phyloP scores from a whole-genome alignment of 1,140 invertebrate species.

The Neomicropteryx cornuta region DNA sequence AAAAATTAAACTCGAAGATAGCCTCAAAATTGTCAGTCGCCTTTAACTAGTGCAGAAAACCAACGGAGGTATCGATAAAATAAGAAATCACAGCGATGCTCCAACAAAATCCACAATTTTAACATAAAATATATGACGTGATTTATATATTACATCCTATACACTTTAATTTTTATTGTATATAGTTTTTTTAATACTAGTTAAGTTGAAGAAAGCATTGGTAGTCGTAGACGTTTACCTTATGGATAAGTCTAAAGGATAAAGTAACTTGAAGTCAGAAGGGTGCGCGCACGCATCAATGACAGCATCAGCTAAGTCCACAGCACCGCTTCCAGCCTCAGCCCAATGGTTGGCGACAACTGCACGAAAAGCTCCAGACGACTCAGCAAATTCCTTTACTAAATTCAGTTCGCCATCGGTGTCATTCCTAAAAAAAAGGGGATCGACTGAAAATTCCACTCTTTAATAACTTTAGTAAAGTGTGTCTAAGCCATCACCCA shows the following conservation, averaged over 20 bases:
- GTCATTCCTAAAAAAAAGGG: constrained; percentile 58
- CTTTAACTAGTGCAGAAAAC: no score
- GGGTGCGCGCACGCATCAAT: constrained; percentile 58
- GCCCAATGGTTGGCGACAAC: constrained; percentile 87
- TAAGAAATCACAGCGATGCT: no score
- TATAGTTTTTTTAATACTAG: no score
- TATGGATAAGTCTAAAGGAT: constrained; percentile 69
- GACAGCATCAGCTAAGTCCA: constrained; percentile 78
- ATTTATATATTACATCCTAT: no score
- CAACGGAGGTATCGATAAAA: no score
- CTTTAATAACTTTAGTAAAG: not conserved
- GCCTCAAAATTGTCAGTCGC: no score
- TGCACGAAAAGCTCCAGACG: constrained; percentile 76
- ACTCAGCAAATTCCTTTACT: constrained; percentile 57
- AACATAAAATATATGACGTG: no score
- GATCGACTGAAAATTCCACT: constrained; percentile 5
- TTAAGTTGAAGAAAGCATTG: no score
- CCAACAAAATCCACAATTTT: no score
- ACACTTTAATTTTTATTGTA: no score
- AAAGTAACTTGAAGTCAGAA: constrained; percentile 66
- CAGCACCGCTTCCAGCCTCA: constrained; percentile 79
- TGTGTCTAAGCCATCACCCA: not conserved
- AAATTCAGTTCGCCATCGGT: constrained; percentile 75
- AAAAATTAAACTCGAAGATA: no score
- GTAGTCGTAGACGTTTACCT: no score